Evolutionary conservation across 2,797 vertebrate genomes (phyloP).

Genomic region (Cirrhinus molitorella): DNA sequence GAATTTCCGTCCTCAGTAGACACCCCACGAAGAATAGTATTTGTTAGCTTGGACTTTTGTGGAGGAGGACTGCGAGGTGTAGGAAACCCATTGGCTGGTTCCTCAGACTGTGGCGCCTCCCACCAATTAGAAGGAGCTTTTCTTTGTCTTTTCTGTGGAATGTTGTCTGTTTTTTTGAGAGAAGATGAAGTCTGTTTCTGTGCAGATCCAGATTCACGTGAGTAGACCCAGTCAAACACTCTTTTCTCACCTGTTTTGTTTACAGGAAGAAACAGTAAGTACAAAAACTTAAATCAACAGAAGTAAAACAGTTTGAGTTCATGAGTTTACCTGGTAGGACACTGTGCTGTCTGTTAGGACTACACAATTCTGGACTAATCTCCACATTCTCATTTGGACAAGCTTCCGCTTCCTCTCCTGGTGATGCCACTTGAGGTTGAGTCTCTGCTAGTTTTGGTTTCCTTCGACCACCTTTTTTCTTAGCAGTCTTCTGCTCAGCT

Average conservation of each 20-base stretch:
- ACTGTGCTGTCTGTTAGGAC: slow-evolving; percentile 47
- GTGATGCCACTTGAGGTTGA: not conserved
- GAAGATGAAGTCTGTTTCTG: slow-evolving; percentile 36
- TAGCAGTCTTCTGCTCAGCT: slow-evolving; percentile 13
- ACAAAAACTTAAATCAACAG: not conserved
- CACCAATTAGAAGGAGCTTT: slow-evolving; percentile 66
- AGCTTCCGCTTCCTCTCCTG: slow-evolving; percentile 38
- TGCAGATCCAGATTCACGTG: slow-evolving; percentile 38
- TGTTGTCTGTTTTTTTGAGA: slow-evolving; percentile 19
- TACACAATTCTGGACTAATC: slow-evolving; percentile 55
- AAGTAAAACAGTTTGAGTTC: not conserved
- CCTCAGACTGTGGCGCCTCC: slow-evolving; percentile 12
- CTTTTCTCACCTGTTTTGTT: slow-evolving; percentile 63
- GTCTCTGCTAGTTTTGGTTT: slow-evolving; percentile 33
- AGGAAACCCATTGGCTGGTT: slow-evolving; percentile 6
- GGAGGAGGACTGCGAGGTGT: not conserved
- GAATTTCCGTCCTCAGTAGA: not conserved
- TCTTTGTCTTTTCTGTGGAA: slow-evolving; percentile 56
- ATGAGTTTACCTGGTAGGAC: slow-evolving; percentile 63
- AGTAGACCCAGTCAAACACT: slow-evolving; percentile 65
- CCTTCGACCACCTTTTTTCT: slow-evolving; percentile 13
- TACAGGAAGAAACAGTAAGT: not conserved
- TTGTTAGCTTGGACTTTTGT: slow-evolving; percentile 38
- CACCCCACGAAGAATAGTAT: not conserved
- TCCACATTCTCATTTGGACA: slow-evolving; percentile 27